A percentile compares a stretch with the other conserved stretches of the same genome.
Conservation (phyloP, 1,140 invertebrate genomes). For the Heliothis virescens region DNA sequence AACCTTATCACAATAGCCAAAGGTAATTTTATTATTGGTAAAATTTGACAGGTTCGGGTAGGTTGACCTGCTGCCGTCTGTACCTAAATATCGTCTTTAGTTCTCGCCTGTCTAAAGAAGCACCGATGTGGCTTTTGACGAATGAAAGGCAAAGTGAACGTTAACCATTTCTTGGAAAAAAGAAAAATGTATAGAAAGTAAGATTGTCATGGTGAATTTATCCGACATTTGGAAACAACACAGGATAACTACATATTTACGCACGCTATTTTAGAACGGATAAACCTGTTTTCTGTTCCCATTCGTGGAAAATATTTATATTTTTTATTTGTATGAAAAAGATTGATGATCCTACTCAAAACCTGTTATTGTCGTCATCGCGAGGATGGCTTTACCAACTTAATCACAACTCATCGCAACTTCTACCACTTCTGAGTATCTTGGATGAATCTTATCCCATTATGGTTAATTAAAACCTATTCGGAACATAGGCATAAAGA, state of each 20-base stretch:
- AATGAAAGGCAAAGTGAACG: not conserved
- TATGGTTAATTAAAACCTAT: too few relatives aligned
- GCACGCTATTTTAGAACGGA: conserved; percentile 45
- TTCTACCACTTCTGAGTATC: too few relatives aligned
- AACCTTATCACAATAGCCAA: too few relatives aligned
- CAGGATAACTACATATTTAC: conserved; percentile 5
- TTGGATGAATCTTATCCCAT: too few relatives aligned
- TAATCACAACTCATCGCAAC: too few relatives aligned
- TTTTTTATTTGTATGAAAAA: not conserved
- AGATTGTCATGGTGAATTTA: conserved; percentile 27
- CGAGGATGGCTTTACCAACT: too few relatives aligned
- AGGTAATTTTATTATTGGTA: too few relatives aligned
- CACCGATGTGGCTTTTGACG: not conserved
- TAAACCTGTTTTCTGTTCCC: conserved; percentile 23
- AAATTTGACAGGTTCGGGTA: too few relatives aligned
- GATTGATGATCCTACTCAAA: not conserved
- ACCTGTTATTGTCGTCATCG: conserved; percentile 4
- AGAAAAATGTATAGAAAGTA: conserved; percentile 29
- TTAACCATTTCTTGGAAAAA: not conserved
- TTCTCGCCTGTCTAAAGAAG: not conserved
- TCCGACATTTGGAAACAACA: not conserved
- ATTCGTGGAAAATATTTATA: not conserved
- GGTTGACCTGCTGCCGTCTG: too few relatives aligned
- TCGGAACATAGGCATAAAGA: too few relatives aligned
- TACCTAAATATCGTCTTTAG: too few relatives aligned